Evolutionary conservation across 2,888 invertebrate genomes (phyloP), one percentile per base, ranked within the genome.

Genomic region (Gymnosoma rotundatum): DNA sequence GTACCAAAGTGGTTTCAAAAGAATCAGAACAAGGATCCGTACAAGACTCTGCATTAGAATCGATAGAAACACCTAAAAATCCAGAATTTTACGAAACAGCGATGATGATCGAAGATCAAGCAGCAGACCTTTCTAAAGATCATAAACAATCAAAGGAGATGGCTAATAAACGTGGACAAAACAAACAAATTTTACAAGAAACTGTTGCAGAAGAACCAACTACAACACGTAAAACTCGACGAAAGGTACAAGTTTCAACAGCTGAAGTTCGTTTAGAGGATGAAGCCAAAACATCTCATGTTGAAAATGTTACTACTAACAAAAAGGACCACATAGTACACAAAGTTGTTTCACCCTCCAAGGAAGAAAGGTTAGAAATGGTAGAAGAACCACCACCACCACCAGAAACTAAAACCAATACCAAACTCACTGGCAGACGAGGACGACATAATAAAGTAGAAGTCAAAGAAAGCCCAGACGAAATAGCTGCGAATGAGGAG

Each of bases 221-320:
- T 45, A 56, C 32, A 25, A 52, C 54, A 8, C 72, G 73, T 20
- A 63, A 38, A 76, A 60, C 56, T 54, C 66, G 73, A 12, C 66
- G 58, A 74, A 80, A 80, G 52, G 32, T 42, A 9, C 32, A 54
- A 52, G 14, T 18, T 0, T 8, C 45, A 20, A n/a, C 61, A 48
- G 21, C 18, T 10, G 56, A 72, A 32, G 12, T 10, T 21, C 12
- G 20, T 66, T 8, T 25, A 16, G 42, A 48, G 8, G 14, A 50
- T 21, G 67, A 52, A 32, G 25, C 14, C 7, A 8, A 60, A 66
- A 2, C 12, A 50, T 3, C 25, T 20, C 16, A 50, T 16, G 3
- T 14, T 3, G 63, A 42, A 16, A 58, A 18, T 7, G 32, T 9
- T 63, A 14, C 10, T 8, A 38, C 14, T 7, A 16, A 58, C 6